These are phyloP conservation scores for Andrena haemorrhoa DNA, from an alignment of 2,888 invertebrate species.

Conservation along the genomic window DNA sequence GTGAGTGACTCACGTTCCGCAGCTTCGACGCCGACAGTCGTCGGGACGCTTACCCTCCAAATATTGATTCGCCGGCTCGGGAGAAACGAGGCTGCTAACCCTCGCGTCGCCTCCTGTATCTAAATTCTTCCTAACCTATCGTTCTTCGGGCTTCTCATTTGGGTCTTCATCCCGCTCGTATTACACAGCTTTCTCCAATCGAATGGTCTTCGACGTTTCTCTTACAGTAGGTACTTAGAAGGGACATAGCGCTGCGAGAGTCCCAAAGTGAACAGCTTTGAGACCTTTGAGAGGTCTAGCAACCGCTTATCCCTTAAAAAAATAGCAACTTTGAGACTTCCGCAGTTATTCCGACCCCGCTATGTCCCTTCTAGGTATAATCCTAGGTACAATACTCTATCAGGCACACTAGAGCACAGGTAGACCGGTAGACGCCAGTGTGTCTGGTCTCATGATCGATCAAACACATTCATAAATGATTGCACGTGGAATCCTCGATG, in stretches of 20 bases:
- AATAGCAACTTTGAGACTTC: too few relatives aligned
- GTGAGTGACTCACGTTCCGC: conserved; percentile 83
- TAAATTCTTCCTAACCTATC: conserved; percentile 66
- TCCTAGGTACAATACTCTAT: not conserved
- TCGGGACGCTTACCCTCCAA: conserved; percentile 81
- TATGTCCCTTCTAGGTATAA: too few relatives aligned
- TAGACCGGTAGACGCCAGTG: conserved; percentile 22
- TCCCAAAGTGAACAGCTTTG: too few relatives aligned
- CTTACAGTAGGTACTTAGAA: too few relatives aligned
- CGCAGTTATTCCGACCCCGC: too few relatives aligned
- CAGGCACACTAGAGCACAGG: not conserved
- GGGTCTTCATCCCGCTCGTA: conserved; percentile 45
- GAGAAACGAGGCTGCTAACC: conserved; percentile 71
- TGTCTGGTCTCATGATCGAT: conserved; percentile 36
- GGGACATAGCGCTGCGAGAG: too few relatives aligned
- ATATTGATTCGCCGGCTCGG: conserved; percentile 82
- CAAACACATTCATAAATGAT: conserved; percentile 25
- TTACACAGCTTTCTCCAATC: conserved; percentile 34
- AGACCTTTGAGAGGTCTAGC: too few relatives aligned
- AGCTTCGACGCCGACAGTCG: conserved; percentile 79
- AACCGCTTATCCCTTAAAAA: too few relatives aligned
- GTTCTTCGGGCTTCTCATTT: conserved; percentile 51
- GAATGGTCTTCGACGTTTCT: not conserved
- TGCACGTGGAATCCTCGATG: not conserved
- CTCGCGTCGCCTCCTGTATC: conserved; percentile 54